Evolutionary conservation across 2,888 invertebrate genomes (phyloP).

Genomic region (Brenthis ino): DNA sequence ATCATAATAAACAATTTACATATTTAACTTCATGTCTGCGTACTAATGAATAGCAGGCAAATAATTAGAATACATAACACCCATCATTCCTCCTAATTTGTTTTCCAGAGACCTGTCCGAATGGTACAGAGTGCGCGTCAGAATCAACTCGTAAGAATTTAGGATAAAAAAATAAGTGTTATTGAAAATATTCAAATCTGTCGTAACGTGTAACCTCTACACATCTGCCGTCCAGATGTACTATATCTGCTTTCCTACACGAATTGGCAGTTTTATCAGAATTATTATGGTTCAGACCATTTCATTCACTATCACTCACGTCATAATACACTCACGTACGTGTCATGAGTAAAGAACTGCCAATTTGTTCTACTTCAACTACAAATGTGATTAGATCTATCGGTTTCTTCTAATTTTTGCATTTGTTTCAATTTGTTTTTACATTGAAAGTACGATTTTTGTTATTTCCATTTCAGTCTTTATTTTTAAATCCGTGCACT

Average conservation of each 20-base stretch:
- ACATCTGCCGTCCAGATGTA: slow-evolving; percentile 80
- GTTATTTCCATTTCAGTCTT: slow-evolving; percentile 16
- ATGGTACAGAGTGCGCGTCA: slow-evolving; percentile 92
- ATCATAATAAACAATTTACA: not conserved
- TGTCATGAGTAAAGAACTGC: slow-evolving; percentile 57
- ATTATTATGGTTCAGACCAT: slow-evolving; percentile 32
- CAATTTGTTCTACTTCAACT: slow-evolving; percentile 63
- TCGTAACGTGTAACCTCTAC: slow-evolving; percentile 78
- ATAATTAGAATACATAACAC: slow-evolving; percentile 56
- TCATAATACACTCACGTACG: slow-evolving; percentile 38
- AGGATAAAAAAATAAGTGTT: slow-evolving; percentile 75
- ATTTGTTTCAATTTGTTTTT: slow-evolving; percentile 24
- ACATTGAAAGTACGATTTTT: slow-evolving; percentile 20
- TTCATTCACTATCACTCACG: slow-evolving; percentile 31
- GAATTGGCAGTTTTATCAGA: slow-evolving; percentile 71
- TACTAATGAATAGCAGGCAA: slow-evolving; percentile 3
- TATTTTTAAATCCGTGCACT: slow-evolving; percentile 20
- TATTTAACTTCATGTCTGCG: slow-evolving; percentile 14
- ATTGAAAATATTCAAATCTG: slow-evolving; percentile 73
- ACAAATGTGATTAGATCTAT: slow-evolving; percentile 62
- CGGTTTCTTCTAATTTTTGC: slow-evolving; percentile 55
- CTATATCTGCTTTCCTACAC: slow-evolving; percentile 72
- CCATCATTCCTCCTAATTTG: slow-evolving; percentile 75
- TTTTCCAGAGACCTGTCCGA: slow-evolving; percentile 87
- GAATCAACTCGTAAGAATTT: slow-evolving; percentile 91